Base-by-base conservation (phyloP, 2,797 vertebrate species). In the Sebastes elongatus region DNA sequence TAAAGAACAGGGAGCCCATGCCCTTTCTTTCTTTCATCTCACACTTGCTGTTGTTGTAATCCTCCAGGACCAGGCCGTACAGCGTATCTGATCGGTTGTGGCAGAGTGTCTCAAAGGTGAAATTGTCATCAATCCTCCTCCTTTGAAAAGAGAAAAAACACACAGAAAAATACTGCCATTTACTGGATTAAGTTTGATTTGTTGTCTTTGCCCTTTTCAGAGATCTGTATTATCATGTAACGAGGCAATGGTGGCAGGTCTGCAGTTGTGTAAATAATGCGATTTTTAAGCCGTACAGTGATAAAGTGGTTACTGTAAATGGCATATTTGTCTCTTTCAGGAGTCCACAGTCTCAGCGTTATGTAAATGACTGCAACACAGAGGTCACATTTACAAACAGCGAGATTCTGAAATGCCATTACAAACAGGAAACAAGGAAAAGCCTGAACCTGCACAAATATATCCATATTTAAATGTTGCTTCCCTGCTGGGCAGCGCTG, bases 51-150 rank as follows among this genome's bases (percentile, higher is more conserved):
- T 94, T 97, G 83, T 94, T 88, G 82, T 92, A 95, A 63, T 98
- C 97, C 14, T 96, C 95, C 82, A 98, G 94, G 11, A 84, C 0
- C 32, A 97, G 89, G 14, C 95, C 97, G 2, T 96, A 90, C 23
- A 98, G 94, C 3, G 65, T 49, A 4, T 92, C n/a, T 11, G 89
- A 85, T 0, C 97, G 97, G 88, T 97, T 91, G 8, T 99, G 97
- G 87, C 98, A 99, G 72, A 98, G 76, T 0, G 98, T 98, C 88
- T 99, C 97, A 38, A 97, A 92, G 1, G 96, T 97, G 78, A 95
- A 27, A 10, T 96, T 97, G 89, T 96, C 93, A 22, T 96, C 96
- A 30, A 94, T 95, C 92, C 95, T 97, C 86, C 96, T 96, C 97
- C 98, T 98, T 38, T 35, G n/a, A 6, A 68, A 78, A 86, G 16